These are phyloP conservation scores for Orcinus orca DNA, from an alignment of 2,113 vertebrate genomes.

Conservation along the genomic window DNA sequence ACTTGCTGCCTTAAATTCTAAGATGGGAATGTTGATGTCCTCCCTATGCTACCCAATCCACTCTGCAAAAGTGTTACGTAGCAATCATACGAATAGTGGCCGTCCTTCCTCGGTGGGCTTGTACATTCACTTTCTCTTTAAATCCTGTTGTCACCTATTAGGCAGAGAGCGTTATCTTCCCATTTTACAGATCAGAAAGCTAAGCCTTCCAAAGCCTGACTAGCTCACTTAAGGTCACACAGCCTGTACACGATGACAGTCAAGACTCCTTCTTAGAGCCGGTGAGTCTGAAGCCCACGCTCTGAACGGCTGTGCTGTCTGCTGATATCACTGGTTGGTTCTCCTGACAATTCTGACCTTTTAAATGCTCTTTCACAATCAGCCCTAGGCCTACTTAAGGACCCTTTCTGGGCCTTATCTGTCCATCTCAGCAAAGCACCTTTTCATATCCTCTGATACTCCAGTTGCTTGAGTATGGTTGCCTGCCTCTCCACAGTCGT, in stretches of 20 bases:
- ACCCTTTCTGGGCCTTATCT: neutral
- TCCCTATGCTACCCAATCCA: neutral
- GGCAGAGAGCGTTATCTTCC: neutral
- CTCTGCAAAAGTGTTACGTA: neutral
- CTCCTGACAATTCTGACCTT: neutral
- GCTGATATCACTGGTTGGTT: fast-evolving
- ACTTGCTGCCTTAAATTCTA: neutral
- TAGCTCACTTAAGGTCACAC: neutral
- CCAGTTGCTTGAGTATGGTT: fast-evolving
- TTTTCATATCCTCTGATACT: neutral
- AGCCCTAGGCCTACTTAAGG: neutral
- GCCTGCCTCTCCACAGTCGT: neutral
- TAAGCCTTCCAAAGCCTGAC: neutral
- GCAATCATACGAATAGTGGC: fast-evolving
- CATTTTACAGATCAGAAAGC: neutral
- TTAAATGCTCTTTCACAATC: neutral
- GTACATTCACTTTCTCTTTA: neutral
- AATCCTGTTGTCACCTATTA: too few species aligned
- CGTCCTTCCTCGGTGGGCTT: fast-evolving
- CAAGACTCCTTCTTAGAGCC: neutral
- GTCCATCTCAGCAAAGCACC: neutral
- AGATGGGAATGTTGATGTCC: neutral
- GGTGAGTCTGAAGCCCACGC: neutral
- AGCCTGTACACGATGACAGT: neutral
- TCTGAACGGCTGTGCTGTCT: too few species aligned